Evolutionary conservation across 2,797 vertebrate species (phyloP).

Genomic region (Nasua narica): DNA sequence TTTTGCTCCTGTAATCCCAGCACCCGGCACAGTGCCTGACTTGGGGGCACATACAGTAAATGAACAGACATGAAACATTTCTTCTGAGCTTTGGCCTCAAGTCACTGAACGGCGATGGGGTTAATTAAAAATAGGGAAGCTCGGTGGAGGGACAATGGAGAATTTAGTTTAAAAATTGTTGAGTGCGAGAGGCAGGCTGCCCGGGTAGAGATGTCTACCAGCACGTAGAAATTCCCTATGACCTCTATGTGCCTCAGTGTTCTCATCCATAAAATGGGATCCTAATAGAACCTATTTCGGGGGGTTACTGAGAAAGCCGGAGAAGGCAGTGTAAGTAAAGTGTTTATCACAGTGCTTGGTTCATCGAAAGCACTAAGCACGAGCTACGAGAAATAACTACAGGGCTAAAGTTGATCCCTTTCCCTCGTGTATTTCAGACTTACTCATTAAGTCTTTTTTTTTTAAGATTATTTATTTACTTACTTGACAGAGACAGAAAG

Average conservation of each 20-base stretch:
- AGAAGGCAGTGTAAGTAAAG: not conserved
- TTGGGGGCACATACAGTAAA: not conserved
- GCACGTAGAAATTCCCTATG: not conserved
- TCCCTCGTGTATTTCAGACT: not conserved
- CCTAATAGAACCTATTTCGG: not conserved
- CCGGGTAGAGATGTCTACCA: not conserved
- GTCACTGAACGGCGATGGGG: not conserved
- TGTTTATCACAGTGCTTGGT: not conserved
- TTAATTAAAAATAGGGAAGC: not conserved
- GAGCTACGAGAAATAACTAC: not conserved
- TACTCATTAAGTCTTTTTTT: too few relatives aligned
- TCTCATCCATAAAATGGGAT: not conserved
- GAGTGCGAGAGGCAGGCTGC: not conserved
- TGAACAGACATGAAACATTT: not conserved
- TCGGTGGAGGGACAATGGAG: too few relatives aligned
- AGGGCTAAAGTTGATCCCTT: not conserved
- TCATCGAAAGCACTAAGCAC: not conserved
- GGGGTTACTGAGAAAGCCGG: not conserved
- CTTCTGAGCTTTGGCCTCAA: not conserved
- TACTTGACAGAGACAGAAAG: too few relatives aligned
- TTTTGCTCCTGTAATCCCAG: not conserved
- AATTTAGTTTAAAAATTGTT: not conserved
- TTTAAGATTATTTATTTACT: too few relatives aligned
- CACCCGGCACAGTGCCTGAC: not conserved
- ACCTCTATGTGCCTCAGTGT: not conserved